A percentile compares a stretch with the other conserved stretches of the same genome.
Conservation (phyloP, 2,797 vertebrate genomes). For the Simalia tracyae region DNA sequence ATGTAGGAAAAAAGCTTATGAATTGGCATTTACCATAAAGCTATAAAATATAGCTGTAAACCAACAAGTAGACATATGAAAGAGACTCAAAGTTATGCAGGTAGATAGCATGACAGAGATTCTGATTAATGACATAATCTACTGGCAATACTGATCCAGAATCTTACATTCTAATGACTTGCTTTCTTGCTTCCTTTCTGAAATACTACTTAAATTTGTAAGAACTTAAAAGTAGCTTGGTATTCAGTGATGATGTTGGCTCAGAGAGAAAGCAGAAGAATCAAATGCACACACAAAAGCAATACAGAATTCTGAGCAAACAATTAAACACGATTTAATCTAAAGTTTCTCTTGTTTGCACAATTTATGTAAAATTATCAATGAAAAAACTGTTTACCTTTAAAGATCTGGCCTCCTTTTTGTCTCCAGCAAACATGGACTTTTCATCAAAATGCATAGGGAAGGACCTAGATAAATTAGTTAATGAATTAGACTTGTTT, state of each 20-base stretch:
- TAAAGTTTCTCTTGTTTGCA: not conserved
- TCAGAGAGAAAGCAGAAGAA: not conserved
- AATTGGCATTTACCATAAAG: not conserved
- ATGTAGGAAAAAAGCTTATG: not conserved
- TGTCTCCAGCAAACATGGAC: conserved; percentile 95
- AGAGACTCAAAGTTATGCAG: not conserved
- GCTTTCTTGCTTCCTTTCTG: not conserved
- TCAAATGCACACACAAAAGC: not conserved
- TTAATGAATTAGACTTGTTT: not conserved
- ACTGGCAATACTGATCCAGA: not conserved
- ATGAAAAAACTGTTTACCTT: conserved; percentile 78
- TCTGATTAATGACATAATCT: not conserved
- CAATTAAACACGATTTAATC: not conserved
- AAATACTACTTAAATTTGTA: not conserved
- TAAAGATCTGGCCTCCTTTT: conserved; percentile 86
- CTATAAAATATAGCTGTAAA: not conserved
- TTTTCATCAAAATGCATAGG: conserved; percentile 97
- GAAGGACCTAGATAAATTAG: conserved; percentile 79
- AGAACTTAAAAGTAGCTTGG: not conserved
- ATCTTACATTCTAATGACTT: not conserved
- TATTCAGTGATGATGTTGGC: not conserved
- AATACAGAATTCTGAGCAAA: not conserved
- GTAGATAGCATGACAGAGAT: not conserved
- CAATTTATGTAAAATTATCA: not conserved
- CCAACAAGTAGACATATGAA: not conserved